phyloP scores from a whole-genome alignment of 2,113 vertebrate genomes.

The Zootoca vivipara region DNA sequence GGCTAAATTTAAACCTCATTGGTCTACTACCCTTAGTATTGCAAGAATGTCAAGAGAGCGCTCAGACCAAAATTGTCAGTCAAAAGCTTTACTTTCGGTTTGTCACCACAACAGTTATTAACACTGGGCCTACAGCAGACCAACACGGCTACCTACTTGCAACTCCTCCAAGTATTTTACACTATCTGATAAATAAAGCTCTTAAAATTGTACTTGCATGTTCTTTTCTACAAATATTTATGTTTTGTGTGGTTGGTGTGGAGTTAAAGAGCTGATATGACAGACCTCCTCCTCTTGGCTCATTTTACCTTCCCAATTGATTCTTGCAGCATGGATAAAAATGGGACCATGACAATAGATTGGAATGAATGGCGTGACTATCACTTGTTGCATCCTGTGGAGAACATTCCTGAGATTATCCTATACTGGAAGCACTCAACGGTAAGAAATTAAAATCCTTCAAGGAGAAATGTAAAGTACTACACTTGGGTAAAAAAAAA shows the following conservation, averaged over 20 bases:
- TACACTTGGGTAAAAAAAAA: too few species aligned
- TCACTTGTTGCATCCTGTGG: constrained; percentile 91
- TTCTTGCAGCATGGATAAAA: constrained; percentile 91
- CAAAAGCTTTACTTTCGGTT: too few species aligned
- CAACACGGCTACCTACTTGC: too few species aligned
- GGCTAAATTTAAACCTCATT: too few species aligned
- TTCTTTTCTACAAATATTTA: neutral
- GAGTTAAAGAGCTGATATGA: neutral
- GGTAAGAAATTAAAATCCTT: constrained; percentile 70
- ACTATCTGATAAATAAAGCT: neutral
- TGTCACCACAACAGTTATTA: too few species aligned
- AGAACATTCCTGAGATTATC: constrained; percentile 96
- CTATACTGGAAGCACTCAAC: constrained; percentile 98
- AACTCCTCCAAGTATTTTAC: neutral
- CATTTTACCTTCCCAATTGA: neutral
- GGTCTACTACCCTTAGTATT: too few species aligned
- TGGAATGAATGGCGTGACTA: constrained; percentile 97
- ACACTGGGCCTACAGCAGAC: too few species aligned
- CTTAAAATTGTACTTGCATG: neutral
- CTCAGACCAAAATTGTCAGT: too few species aligned
- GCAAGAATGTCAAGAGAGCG: too few species aligned
- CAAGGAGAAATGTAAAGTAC: too few species aligned
- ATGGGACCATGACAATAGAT: constrained; percentile 96
- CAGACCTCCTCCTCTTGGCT: neutral
- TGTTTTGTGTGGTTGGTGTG: neutral